These are phyloP conservation scores for Drosophila silvestris DNA, from an alignment of 2,888 invertebrate species.

Conservation along the genomic window DNA sequence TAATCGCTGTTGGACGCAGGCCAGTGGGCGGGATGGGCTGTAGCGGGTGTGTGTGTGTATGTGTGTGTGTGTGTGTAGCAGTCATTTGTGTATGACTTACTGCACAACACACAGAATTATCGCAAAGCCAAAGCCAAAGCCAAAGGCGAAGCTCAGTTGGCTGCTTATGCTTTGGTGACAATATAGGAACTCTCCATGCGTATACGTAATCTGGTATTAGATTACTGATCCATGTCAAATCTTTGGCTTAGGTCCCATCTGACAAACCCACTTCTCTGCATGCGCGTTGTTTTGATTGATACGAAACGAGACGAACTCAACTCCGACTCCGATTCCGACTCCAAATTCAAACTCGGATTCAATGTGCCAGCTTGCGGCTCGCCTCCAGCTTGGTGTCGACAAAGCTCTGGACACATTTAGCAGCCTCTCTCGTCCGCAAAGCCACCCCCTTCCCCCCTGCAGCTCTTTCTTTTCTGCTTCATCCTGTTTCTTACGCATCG, in stretches of 20 bases:
- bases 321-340: background rate
- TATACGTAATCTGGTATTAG: slow-evolving; percentile 86
- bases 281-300: slow-evolving; percentile 80
- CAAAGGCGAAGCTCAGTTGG: slow-evolving; percentile 10
- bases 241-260: slow-evolving; percentile 82
- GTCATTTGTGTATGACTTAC: slow-evolving; percentile 53
- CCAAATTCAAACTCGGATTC: slow-evolving; percentile 9
- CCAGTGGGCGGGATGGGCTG: slow-evolving; percentile 1
- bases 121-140: slow-evolving; percentile 12
- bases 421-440: slow-evolving; percentile 3
- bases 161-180: slow-evolving; percentile 40
- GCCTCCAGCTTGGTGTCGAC: slow-evolving; percentile 38
- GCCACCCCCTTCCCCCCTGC: background rate
- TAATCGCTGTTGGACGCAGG: slow-evolving; percentile 34
- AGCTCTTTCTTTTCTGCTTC: slow-evolving; percentile 11
- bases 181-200: slow-evolving; percentile 75
- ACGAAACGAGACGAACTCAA: slow-evolving; percentile 46
- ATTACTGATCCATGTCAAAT: slow-evolving; percentile 86
- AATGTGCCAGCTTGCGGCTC: slow-evolving; percentile 25
- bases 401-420: slow-evolving; percentile 24
- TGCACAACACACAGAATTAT: slow-evolving; percentile 41
- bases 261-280: slow-evolving; percentile 39
- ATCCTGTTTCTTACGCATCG: slow-evolving; percentile 64
- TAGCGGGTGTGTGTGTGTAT: slow-evolving; percentile 1
- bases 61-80: slow-evolving; percentile 31